Percentiles rank a stretch among this genome's conserved stretches.
phyloP scores from a whole-genome alignment of 2,888 invertebrate genomes.

The Polyploca ridens region DNA sequence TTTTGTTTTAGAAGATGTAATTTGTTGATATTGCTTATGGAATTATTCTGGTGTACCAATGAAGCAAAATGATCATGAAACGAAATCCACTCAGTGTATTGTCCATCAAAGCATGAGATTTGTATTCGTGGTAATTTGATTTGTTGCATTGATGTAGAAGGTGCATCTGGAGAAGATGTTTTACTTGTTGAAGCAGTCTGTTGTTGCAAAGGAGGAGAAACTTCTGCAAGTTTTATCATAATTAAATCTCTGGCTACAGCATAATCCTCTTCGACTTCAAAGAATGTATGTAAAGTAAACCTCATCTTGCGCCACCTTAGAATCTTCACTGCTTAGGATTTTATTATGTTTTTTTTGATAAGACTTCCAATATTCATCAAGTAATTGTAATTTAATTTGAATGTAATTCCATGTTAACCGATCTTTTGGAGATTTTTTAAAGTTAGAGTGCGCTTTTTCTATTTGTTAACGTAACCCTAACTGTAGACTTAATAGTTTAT shows the following conservation, averaged over 20 bases:
- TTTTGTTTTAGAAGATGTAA: not conserved
- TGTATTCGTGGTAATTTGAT: not conserved
- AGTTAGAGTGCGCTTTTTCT: too few species aligned
- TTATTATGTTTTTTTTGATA: conserved; percentile 19
- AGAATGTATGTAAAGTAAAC: too few species aligned
- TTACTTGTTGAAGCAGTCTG: too few species aligned
- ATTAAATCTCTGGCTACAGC: too few species aligned
- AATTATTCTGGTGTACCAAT: not conserved
- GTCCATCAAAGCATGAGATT: not conserved
- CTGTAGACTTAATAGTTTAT: too few species aligned
- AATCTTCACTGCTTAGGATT: too few species aligned
- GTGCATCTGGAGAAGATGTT: not conserved
- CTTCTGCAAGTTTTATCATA: too few species aligned
- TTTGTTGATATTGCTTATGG: not conserved
- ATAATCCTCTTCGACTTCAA: too few species aligned
- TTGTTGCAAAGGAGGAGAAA: too few species aligned
- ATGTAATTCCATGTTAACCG: conserved; percentile 31
- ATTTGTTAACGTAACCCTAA: conserved; percentile 9
- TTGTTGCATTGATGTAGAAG: too few species aligned
- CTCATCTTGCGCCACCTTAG: too few species aligned
- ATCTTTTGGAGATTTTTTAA: conserved; percentile 29
- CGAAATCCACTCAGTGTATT: not conserved
- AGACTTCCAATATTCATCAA: conserved; percentile 30
- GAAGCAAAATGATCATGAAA: not conserved
- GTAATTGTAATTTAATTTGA: conserved; percentile 23